These are phyloP conservation scores for Lumbricus terrestris DNA, from an alignment of 2,888 invertebrate species.

Conservation along the genomic window DNA sequence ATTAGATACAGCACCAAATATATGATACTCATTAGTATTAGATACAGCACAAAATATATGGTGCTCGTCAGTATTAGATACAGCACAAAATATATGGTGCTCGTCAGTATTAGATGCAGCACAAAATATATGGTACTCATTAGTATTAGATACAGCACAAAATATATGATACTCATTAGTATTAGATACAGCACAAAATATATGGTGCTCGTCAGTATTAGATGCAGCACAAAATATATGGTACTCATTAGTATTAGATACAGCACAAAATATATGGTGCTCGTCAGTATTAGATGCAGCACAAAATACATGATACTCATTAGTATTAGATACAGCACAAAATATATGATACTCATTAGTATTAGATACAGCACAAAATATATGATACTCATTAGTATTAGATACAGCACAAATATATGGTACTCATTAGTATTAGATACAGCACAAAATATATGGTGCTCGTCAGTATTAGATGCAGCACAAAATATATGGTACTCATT, in stretches of 20 bases:
- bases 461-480: background rate
- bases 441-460: too few species aligned
- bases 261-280: too few species aligned
- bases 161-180: too few species aligned
- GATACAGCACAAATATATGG: background rate
- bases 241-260: background rate
- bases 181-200: background rate
- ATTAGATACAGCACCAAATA: background rate
- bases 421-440: conserved; percentile 8
- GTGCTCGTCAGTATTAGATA: background rate
- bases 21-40: background rate
- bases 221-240: background rate
- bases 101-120: background rate
- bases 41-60: background rate
- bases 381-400: background rate
- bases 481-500: too few species aligned
- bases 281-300: background rate
- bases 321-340: background rate
- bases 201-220: background rate
- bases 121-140: too few species aligned
- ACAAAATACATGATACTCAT: too few species aligned
- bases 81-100: too few species aligned
- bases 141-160: background rate
- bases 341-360: too few species aligned
- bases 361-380: background rate